Percentiles rank a stretch among this genome's conserved stretches.
phyloP scores from a whole-genome alignment of 2,113 vertebrate species.

The Cynoglossus semilaevis region DNA sequence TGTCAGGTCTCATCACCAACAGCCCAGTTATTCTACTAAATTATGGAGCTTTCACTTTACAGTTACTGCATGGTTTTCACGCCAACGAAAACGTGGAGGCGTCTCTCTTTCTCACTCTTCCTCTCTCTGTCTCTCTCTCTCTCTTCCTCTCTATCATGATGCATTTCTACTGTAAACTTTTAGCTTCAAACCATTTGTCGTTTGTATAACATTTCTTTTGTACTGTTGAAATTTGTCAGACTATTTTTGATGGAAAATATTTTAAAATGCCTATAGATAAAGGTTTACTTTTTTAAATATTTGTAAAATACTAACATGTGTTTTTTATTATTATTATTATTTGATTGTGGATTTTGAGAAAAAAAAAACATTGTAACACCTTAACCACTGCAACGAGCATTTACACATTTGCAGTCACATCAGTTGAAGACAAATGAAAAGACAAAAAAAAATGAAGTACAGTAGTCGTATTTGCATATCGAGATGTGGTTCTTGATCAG shows the following conservation, averaged over 20 bases:
- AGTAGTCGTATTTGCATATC: constrained; percentile 55
- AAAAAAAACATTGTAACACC: constrained; percentile 54
- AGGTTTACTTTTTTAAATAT: constrained; percentile 83
- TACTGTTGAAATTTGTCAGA: constrained; percentile 80
- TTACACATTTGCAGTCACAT: constrained; percentile 36
- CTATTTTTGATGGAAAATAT: constrained; percentile 86
- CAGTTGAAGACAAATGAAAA: constrained; percentile 21
- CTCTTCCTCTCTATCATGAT: constrained; percentile 25
- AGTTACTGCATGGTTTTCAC: constrained; percentile 54
- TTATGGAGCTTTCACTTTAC: constrained; percentile 50
- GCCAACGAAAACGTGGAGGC: constrained; percentile 13
- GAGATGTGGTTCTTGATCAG: constrained; percentile 41
- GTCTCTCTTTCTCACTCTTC: neutral
- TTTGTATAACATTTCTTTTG: constrained; percentile 78
- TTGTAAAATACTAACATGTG: constrained; percentile 80
- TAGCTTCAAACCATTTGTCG: constrained; percentile 63
- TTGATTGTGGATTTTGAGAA: constrained; percentile 52
- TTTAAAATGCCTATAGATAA: constrained; percentile 82
- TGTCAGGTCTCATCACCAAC: constrained; percentile 31
- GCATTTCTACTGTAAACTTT: constrained; percentile 59
- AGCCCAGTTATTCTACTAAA: constrained; percentile 40
- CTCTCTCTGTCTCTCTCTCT: neutral
- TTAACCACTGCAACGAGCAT: constrained; percentile 63
- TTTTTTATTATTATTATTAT: constrained; percentile 44
- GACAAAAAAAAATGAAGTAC: constrained; percentile 3